Evolutionary conservation across 2,113 vertebrate genomes (phyloP), one percentile per base, ranked within the genome.

Genomic region (Seriola dumerili): DNA sequence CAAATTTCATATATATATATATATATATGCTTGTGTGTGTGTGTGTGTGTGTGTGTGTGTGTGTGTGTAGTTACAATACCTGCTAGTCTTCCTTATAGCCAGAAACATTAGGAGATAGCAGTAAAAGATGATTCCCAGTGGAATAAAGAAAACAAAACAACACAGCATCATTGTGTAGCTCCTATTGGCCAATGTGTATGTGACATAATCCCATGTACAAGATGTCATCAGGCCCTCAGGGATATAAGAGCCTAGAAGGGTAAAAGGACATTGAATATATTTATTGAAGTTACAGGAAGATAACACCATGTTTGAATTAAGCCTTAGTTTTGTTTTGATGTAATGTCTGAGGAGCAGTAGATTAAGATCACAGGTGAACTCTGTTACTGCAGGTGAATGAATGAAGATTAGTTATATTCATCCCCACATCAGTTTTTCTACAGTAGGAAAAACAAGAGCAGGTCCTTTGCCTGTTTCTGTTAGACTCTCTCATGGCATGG

Each of bases 131-230:
- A 97, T 80, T 17, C 94, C 95, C 82, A 99, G 94, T 0, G 97
- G 97, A 36, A 98, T 95, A 87, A 99, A 97, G 91, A 99, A 99
- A 58, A 98, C 97, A 4, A 97, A 99, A 83, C 97, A 97, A 94
- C 97, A 98, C 38, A 99, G 96, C 84, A 98, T 95, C 96, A 98
- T 96, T 0, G 97, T 99, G 88, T 99, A 99, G 92, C 97, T 94
- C 1, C 96, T 95, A 54, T 97, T 97, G 3, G 96, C 93, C 4
- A 95, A 76, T 0, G 96, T 96, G 88, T 96, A 97, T 16, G 96
- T 97, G 90, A 95, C 92, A 67, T 98, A 99, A 92, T 99, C 97
- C 98, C 97, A 99, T 46, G 97, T 97, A 17, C 97, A 99, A 44
- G 97, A 98, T 1, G 97, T 99, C 92, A 98, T 94, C 85, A 99